Base-by-base conservation (phyloP, 2,113 vertebrate species). In the Notiomystis cincta region DNA sequence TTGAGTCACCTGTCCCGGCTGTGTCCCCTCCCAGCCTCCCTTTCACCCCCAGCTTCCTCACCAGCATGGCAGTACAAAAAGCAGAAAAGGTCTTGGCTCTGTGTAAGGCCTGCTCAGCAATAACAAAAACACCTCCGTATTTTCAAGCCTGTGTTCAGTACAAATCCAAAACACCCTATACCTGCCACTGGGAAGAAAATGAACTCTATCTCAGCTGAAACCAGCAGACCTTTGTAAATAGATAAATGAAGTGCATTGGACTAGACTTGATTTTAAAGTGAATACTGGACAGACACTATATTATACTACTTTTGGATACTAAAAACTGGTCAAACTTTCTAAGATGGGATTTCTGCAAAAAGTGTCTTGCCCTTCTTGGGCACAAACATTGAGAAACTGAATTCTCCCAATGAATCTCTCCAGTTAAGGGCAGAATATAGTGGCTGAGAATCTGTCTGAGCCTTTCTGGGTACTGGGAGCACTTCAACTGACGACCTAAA, bases 401-500 rank as follows among this genome's bases (percentile, higher is more conserved):
- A 42, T 84, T n/a, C 7, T 81, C 7, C 14, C 0, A 0, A 4
- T 2, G 4, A 10, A 16, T 27, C 16, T 54, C 30, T 58, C 21
- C 53, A 60, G n/a, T 25, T 53, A 70, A 54, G 12, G 6, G 51
- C 13, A 70, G 4, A 17, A 27, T 71, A 40, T 80, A 10, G 17
- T 44, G 22, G 7, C 40, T 65, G 37, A 37, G 31, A 54, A 57
- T 50, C 30, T 76, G 21, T 14, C 25, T 30, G n/a, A 82, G 18
- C 18, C 30, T 57, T 70, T 77, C 37, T 37, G 35, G 50, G 22
- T 11, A 6, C 20, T 72, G 25, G 38, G 20, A 75, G 16, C 25
- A 14, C 24, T 73, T 78, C 47, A 31, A 3, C 0, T 4, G 44
- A 40, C 3, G 3, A 3, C 37, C 28, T 84, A 61, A 91, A 77